phyloP scores from a whole-genome alignment of 2,888 invertebrate species.

The Callyntrura sp. region DNA sequence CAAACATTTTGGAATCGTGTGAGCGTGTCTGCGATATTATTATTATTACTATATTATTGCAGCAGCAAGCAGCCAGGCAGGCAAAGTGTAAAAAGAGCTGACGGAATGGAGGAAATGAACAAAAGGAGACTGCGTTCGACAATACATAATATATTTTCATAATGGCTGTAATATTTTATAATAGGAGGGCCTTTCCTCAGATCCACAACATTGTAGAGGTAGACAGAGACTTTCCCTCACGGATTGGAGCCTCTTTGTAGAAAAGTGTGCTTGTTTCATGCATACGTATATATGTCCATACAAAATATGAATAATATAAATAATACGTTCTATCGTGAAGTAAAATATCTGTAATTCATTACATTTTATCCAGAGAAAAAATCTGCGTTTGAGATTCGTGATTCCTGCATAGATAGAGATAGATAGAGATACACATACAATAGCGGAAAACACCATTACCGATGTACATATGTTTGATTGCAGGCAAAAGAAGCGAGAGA shows the following conservation, averaged over 20 bases:
- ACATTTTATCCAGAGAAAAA: conserved; percentile 72
- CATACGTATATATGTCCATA: neutral
- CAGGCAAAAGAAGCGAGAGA: conserved; percentile 12
- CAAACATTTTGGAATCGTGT: conserved; percentile 70
- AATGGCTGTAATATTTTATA: conserved; percentile 76
- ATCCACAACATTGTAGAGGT: neutral
- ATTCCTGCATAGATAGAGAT: conserved; percentile 62
- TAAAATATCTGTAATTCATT: conserved; percentile 66
- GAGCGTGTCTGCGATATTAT: conserved; percentile 69
- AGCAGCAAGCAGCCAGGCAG: conserved; percentile 17
- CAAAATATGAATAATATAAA: neutral
- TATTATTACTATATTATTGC: conserved; percentile 37
- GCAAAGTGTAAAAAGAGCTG: conserved; percentile 51
- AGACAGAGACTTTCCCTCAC: neutral
- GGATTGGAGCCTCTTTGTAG: neutral
- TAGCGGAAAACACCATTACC: conserved; percentile 24
- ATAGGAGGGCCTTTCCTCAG: conserved; percentile 34
- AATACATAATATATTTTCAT: conserved; percentile 75
- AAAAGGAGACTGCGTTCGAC: conserved; percentile 74
- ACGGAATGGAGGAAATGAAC: conserved; percentile 56
- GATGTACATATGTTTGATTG: conserved; percentile 49
- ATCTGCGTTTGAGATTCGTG: conserved; percentile 68
- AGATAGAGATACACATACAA: neutral
- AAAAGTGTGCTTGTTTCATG: neutral
- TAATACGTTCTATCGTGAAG: conserved; percentile 7